Evolutionary conservation across 2,797 vertebrate genomes (phyloP).

Genomic region (Crax fasciolata): DNA sequence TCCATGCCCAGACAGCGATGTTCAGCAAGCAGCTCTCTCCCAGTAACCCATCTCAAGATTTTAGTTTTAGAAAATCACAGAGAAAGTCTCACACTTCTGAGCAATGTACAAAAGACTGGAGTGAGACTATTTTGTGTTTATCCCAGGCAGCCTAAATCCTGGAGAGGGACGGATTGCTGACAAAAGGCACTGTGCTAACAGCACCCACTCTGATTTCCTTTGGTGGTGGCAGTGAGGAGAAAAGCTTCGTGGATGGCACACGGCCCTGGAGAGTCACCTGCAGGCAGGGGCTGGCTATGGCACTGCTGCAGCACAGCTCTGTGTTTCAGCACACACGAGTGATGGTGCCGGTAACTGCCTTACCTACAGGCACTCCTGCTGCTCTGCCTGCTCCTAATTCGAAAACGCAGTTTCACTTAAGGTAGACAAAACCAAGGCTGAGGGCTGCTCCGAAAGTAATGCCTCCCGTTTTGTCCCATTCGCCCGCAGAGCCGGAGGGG

Average conservation of each 20-base stretch:
- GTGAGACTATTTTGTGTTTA: rapidly evolving
- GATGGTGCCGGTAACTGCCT: rapidly evolving
- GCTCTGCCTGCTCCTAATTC: rapidly evolving
- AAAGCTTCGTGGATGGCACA: rapidly evolving
- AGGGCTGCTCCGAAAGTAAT: too few relatives aligned
- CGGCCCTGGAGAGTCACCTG: background rate
- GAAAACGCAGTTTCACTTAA: background rate
- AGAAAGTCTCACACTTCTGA: background rate
- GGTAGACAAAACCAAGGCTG: background rate
- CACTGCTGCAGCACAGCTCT: background rate
- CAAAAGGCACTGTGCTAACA: background rate
- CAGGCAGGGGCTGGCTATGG: background rate
- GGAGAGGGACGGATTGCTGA: background rate
- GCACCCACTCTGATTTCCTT: background rate
- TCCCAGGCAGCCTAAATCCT: rapidly evolving
- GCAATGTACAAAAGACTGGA: background rate
- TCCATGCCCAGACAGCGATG: rapidly evolving
- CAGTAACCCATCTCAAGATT: rapidly evolving
- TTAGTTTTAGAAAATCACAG: background rate
- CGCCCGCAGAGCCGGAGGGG: too few relatives aligned
- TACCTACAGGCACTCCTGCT: rapidly evolving
- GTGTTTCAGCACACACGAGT: too few relatives aligned
- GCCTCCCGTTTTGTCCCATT: too few relatives aligned
- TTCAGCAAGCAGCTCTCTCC: background rate
- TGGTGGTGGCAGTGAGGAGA: background rate